Conservation (phyloP, 2,888 invertebrate genomes). For the Thereva nobilitata region DNA sequence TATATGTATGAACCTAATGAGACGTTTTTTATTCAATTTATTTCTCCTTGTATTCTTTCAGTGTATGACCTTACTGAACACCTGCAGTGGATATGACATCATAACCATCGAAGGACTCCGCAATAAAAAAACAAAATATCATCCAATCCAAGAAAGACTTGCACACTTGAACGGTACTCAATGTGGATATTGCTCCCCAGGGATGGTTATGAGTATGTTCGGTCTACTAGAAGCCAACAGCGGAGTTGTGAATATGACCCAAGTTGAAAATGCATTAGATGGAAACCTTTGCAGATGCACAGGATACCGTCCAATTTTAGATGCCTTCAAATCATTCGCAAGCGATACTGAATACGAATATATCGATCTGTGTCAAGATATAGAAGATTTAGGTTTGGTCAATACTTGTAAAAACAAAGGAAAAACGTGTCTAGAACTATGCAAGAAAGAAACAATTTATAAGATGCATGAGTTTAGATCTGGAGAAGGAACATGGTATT, state of each 20-base stretch:
- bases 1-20: too few species aligned
- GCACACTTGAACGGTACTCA: slow-evolving; percentile 70
- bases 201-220: slow-evolving; percentile 78
- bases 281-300: slow-evolving; percentile 75
- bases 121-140: slow-evolving; percentile 62
- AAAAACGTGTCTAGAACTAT: slow-evolving; percentile 9
- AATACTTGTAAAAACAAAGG: background rate
- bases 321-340: slow-evolving; percentile 72
- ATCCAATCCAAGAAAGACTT: slow-evolving; percentile 66
- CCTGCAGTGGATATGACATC: slow-evolving; percentile 67
- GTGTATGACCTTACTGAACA: slow-evolving; percentile 34
- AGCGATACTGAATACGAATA: slow-evolving; percentile 58
- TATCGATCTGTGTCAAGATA: slow-evolving; percentile 25
- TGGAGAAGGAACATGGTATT: slow-evolving; percentile 22
- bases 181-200: slow-evolving; percentile 75
- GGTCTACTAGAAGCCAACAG: slow-evolving; percentile 58
- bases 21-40: too few species aligned
- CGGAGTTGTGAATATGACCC: slow-evolving; percentile 60
- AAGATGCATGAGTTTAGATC: background rate
- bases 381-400: slow-evolving; percentile 32
- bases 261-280: slow-evolving; percentile 72
- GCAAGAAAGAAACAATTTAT: background rate
- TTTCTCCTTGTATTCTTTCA: background rate
- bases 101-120: slow-evolving; percentile 72
- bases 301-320: slow-evolving; percentile 72